Evolutionary conservation across 2,888 invertebrate species (phyloP).

Genomic region (Villa cingulata): DNA sequence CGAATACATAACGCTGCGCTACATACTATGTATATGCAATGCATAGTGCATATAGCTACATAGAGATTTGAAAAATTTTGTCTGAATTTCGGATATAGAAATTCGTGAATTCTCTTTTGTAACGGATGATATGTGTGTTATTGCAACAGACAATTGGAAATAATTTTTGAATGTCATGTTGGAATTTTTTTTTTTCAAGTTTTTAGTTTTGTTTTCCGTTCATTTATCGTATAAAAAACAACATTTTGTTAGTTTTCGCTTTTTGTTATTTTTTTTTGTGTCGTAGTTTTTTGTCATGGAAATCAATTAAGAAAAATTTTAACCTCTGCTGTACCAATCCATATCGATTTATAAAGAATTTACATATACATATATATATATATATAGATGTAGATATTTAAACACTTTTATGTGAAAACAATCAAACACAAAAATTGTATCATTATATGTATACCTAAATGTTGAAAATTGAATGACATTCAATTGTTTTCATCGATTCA

Average conservation of each 20-base stretch:
- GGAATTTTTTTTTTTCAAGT: not conserved
- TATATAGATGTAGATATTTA: no score
- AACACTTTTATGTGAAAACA: no score
- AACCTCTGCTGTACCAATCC: not conserved
- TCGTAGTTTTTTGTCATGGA: not conserved
- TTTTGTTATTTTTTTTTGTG: no score
- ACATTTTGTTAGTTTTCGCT: no score
- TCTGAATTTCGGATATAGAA: no score
- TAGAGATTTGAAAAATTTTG: not conserved
- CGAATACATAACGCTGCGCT: no score
- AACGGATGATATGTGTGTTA: not conserved
- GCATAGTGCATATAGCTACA: not conserved
- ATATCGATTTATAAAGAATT: no score
- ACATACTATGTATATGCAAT: not conserved
- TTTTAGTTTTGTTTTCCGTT: no score
- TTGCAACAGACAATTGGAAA: constrained; percentile 7
- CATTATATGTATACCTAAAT: no score
- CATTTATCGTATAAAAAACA: no score
- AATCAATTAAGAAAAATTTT: not conserved
- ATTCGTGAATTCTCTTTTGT: constrained; percentile 3
- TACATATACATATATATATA: no score
- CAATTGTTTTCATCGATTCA: not conserved
- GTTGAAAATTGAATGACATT: not conserved
- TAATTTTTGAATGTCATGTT: constrained; percentile 7
- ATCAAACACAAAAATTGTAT: no score